These are phyloP conservation scores for Nezara viridula DNA, from an alignment of 2,888 invertebrate genomes.

Conservation along the genomic window DNA sequence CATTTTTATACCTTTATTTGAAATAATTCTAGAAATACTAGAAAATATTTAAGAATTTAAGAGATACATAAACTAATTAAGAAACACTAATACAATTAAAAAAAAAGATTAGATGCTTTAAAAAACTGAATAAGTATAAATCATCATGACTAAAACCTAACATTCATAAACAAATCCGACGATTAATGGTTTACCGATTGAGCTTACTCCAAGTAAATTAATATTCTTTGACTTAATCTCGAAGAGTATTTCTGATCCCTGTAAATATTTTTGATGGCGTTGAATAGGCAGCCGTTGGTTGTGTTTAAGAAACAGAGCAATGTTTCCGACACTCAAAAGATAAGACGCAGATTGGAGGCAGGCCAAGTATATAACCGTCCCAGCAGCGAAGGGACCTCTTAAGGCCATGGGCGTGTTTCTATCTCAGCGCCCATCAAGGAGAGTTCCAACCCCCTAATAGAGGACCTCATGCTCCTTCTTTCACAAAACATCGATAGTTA, in stretches of 20 bases:
- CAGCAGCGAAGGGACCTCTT: conserved; percentile 24
- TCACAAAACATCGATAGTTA: not conserved
- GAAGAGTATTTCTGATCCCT: not conserved
- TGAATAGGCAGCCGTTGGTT: not conserved
- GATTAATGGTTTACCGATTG: no score
- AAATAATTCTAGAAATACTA: no score
- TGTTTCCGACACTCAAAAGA: conserved; percentile 38
- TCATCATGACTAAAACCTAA: no score
- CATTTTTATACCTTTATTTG: no score
- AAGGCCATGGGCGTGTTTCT: conserved; percentile 41
- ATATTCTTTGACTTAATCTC: not conserved
- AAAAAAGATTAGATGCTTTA: no score
- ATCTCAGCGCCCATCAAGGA: not conserved
- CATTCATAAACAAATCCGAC: no score
- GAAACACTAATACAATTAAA: no score
- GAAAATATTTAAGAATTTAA: no score
- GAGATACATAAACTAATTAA: no score
- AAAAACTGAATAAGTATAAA: no score
- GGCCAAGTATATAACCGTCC: conserved; percentile 40
- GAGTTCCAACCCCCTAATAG: not conserved
- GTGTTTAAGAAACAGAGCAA: conserved; percentile 30
- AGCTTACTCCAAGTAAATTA: not conserved
- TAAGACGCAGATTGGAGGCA: not conserved
- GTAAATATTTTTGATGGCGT: not conserved
- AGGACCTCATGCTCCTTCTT: not conserved